These are phyloP conservation scores for Aphis gossypii DNA, from an alignment of 1,140 invertebrate genomes.

Conservation along the genomic window DNA sequence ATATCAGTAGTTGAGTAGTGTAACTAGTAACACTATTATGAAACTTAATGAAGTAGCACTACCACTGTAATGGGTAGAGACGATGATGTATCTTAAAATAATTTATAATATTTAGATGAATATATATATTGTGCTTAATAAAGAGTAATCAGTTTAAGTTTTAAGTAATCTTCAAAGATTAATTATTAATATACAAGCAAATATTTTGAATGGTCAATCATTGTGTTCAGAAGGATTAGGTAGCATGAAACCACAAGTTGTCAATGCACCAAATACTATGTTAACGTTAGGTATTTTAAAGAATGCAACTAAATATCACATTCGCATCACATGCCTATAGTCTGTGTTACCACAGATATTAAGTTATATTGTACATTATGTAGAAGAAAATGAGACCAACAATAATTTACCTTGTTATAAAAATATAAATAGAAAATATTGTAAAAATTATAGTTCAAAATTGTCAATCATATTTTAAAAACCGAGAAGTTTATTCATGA, in stretches of 20 bases:
- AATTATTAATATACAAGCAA: slow-evolving; percentile 24
- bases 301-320: slow-evolving; percentile 3
- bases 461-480: slow-evolving; percentile 48
- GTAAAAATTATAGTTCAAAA: not conserved
- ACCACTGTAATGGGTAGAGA: not conserved
- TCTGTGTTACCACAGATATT: not conserved
- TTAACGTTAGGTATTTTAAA: not conserved
- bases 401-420: slow-evolving; percentile 14
- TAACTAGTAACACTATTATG: not conserved
- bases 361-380: not conserved
- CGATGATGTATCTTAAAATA: slow-evolving; percentile 18
- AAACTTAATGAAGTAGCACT: not conserved
- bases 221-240: not conserved
- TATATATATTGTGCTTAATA: not conserved
- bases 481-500: slow-evolving; percentile 29
- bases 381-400: slow-evolving; percentile 50
- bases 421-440: slow-evolving; percentile 27
- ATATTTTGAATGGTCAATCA: not conserved
- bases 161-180: not conserved
- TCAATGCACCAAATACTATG: not conserved
- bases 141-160: not conserved
- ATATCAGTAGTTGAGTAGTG: not conserved
- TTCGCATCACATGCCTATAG: not conserved
- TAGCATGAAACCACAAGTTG: not conserved
- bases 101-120: not conserved